These are phyloP conservation scores for Scrobipalpa atriplicella DNA, from an alignment of 2,888 invertebrate species.

Conservation along the genomic window DNA sequence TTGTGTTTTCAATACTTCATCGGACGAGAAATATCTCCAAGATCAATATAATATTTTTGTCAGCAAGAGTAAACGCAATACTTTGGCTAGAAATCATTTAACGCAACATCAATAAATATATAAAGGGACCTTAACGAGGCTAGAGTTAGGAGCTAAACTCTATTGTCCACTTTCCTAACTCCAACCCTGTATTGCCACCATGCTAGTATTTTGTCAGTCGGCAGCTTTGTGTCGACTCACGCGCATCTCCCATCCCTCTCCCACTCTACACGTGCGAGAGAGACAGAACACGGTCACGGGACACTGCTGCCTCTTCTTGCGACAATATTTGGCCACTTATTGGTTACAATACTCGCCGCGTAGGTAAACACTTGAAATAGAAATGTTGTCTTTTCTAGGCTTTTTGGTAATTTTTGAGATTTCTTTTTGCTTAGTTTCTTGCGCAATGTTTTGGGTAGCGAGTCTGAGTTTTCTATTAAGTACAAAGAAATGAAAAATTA, in stretches of 20 bases:
- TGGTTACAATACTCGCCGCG: slow-evolving; percentile 65
- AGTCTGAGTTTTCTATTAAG: too few species aligned
- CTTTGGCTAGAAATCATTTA: too few species aligned
- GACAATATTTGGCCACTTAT: slow-evolving; percentile 77
- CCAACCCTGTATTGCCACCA: slow-evolving; percentile 75
- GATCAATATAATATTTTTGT: too few species aligned
- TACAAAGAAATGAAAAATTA: too few species aligned
- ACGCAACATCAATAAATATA: not conserved
- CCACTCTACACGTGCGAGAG: slow-evolving; percentile 38
- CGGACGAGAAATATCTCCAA: too few species aligned
- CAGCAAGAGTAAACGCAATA: too few species aligned
- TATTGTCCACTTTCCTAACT: slow-evolving; percentile 35
- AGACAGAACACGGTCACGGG: slow-evolving; percentile 55
- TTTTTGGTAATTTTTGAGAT: not conserved
- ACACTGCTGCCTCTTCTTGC: slow-evolving; percentile 48
- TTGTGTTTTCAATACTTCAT: too few species aligned
- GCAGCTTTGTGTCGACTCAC: slow-evolving; percentile 70
- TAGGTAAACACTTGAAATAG: not conserved
- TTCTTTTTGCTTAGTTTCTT: not conserved
- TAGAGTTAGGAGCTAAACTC: not conserved
- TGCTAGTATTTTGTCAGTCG: slow-evolving; percentile 79
- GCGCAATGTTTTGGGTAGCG: not conserved
- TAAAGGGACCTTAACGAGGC: not conserved
- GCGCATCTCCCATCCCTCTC: slow-evolving; percentile 47
- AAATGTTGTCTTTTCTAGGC: slow-evolving; percentile 37